Evolutionary conservation across 1,140 invertebrate species (phyloP).

Genomic region (Eupeodes corollae): DNA sequence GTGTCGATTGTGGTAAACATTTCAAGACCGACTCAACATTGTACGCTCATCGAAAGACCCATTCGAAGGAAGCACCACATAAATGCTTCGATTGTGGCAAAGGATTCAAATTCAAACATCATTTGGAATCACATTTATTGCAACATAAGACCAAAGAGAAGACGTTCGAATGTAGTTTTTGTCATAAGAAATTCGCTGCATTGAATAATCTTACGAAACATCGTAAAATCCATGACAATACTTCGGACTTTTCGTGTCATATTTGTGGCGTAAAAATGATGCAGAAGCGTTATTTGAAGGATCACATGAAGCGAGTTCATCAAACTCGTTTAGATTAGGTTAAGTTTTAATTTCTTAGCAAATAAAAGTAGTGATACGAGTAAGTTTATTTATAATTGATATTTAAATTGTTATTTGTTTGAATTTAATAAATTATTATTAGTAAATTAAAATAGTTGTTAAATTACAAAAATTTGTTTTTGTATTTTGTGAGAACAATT

Average conservation of each 20-base stretch:
- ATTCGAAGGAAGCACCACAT: neutral
- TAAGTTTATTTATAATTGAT: too few relatives aligned
- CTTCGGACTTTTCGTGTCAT: neutral
- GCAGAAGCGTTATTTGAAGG: neutral
- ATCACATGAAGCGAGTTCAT: neutral
- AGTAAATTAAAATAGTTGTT: too few relatives aligned
- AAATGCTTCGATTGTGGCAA: neutral
- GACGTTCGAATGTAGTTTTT: neutral
- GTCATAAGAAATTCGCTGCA: neutral
- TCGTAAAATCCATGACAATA: neutral
- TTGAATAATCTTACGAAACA: neutral
- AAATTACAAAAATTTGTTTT: too few relatives aligned
- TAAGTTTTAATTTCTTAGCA: too few relatives aligned
- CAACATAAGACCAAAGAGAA: neutral
- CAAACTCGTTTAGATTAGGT: neutral
- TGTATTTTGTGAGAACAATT: too few relatives aligned
- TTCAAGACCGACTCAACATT: neutral
- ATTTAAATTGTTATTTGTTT: too few relatives aligned
- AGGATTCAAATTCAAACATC: neutral
- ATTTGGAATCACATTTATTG: neutral
- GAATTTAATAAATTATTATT: too few relatives aligned
- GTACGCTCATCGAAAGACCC: neutral
- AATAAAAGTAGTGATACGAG: too few relatives aligned
- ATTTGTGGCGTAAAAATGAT: neutral
- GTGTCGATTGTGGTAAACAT: neutral